A percentile compares a stretch with the other conserved stretches of the same genome.
These are phyloP conservation scores for Andrena camellia DNA, from an alignment of 2,888 invertebrate species.

Conservation along the genomic window DNA sequence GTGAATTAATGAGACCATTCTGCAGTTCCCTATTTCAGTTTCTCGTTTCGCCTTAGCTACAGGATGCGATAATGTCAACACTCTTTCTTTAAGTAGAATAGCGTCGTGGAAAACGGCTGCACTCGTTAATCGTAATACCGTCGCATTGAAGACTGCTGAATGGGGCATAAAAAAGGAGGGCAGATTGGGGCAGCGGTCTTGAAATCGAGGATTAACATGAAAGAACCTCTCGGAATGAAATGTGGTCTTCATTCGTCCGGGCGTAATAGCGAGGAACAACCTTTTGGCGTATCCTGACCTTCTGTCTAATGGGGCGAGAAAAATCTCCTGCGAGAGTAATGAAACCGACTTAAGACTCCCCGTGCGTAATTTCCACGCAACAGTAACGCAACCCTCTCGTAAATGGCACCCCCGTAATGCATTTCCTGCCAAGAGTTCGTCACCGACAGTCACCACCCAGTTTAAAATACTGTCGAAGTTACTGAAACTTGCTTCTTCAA, in stretches of 20 bases:
- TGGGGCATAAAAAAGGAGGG: conserved; percentile 7
- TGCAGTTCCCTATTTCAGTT: neutral
- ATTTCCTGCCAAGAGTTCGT: too few relatives aligned
- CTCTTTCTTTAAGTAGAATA: neutral
- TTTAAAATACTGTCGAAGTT: too few relatives aligned
- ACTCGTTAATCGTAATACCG: conserved; percentile 41
- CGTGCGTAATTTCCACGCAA: neutral
- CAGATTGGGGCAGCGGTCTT: neutral
- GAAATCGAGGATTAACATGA: conserved; percentile 33
- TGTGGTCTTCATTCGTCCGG: neutral
- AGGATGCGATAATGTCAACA: neutral
- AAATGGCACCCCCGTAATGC: too few relatives aligned
- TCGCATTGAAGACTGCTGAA: conserved; percentile 22
- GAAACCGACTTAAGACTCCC: neutral
- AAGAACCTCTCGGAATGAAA: conserved; percentile 24
- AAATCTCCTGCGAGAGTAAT: neutral
- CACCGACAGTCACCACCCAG: too few relatives aligned
- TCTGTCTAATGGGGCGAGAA: conserved; percentile 15
- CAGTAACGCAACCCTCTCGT: too few relatives aligned
- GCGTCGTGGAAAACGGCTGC: conserved; percentile 11
- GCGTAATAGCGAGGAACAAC: conserved; percentile 20
- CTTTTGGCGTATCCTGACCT: conserved; percentile 17
- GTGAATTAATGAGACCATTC: neutral
- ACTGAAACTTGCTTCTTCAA: too few relatives aligned
- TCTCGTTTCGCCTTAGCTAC: neutral